Evolutionary conservation across 2,797 vertebrate genomes (phyloP).

Genomic region (Echiichthys vipera): DNA sequence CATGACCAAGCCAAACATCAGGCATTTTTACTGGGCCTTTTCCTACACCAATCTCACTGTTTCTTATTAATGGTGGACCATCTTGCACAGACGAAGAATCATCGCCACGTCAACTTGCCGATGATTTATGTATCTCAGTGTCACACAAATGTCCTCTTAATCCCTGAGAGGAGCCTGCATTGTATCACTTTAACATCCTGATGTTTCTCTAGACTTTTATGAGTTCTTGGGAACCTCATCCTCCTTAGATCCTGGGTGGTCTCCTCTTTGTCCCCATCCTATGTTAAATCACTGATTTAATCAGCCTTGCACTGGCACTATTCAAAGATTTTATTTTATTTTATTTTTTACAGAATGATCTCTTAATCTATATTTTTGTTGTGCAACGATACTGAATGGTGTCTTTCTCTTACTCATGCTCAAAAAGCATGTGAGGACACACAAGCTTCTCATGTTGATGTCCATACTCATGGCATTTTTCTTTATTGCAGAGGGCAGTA

Average conservation of each 20-base stretch:
- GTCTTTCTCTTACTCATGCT: not conserved
- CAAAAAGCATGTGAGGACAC: not conserved
- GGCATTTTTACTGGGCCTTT: not conserved
- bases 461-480: not conserved
- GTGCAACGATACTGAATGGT: not conserved
- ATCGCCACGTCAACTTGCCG: conserved; percentile 7
- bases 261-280: conserved; percentile 39
- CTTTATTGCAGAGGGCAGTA: not conserved
- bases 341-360: not conserved
- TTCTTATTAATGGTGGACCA: conserved; percentile 12
- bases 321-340: too few species aligned
- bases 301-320: not conserved
- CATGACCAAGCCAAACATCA: conserved; percentile 6
- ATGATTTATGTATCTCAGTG: conserved; percentile 17
- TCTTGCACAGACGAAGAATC: conserved; percentile 36
- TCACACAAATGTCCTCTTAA: conserved; percentile 24
- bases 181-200: conserved; percentile 62
- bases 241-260: conserved; percentile 67
- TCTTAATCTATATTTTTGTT: not conserved
- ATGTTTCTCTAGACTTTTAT: conserved; percentile 65
- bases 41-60: not conserved
- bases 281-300: conserved; percentile 41
- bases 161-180: conserved; percentile 43
- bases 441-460: not conserved
- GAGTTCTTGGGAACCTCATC: conserved; percentile 43